Evolutionary conservation across 2,113 vertebrate genomes (phyloP).

Genomic region (Chunga burmeisteri): DNA sequence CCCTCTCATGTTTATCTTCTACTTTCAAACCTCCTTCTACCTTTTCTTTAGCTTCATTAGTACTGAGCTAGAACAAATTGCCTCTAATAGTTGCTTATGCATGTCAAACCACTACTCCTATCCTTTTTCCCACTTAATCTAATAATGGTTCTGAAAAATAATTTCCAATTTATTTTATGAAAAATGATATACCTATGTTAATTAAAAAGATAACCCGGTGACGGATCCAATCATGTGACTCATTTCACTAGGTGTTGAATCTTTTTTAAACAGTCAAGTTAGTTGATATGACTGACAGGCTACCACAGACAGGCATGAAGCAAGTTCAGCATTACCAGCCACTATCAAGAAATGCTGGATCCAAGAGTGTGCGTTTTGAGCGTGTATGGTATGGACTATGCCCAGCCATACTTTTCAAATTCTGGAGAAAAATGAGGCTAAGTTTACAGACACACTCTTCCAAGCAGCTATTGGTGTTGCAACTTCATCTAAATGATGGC

Average conservation of each 20-base stretch:
- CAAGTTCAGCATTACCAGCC: background rate
- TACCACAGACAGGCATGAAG: background rate
- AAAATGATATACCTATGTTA: background rate
- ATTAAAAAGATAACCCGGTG: background rate
- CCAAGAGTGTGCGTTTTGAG: background rate
- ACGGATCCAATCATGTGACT: background rate
- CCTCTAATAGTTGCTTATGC: background rate
- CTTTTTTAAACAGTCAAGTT: background rate
- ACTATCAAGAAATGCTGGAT: background rate
- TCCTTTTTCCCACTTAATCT: background rate
- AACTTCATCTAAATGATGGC: background rate
- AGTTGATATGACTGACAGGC: accelerated
- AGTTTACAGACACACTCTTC: background rate
- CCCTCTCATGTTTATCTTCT: background rate
- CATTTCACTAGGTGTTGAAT: background rate
- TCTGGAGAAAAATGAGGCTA: background rate
- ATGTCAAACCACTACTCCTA: background rate
- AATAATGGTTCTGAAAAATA: background rate
- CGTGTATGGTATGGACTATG: accelerated
- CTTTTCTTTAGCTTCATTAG: background rate
- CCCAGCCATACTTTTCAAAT: background rate
- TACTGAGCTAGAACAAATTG: background rate
- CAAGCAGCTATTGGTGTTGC: background rate
- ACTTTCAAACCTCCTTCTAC: background rate
- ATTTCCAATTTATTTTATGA: background rate